These are phyloP conservation scores for Ceratoteleas bidentatus DNA, from an alignment of 1,140 invertebrate species.

Conservation along the genomic window DNA sequence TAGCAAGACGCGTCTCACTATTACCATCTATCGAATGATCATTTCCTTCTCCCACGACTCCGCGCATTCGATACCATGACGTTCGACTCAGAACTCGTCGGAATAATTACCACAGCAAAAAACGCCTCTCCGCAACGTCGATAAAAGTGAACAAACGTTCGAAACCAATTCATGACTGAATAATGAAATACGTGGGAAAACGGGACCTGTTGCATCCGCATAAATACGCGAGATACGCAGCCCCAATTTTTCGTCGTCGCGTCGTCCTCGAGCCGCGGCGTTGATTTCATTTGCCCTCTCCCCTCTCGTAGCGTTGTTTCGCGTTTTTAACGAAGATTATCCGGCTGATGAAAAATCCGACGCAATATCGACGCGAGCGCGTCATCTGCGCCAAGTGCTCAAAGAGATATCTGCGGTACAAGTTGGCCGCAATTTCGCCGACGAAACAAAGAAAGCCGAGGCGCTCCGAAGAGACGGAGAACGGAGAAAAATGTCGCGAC, in stretches of 20 bases:
- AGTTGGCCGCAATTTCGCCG: slow-evolving; percentile 75
- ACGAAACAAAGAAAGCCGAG: slow-evolving; percentile 30
- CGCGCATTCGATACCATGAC: too few relatives aligned
- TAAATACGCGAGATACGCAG: slow-evolving; percentile 35
- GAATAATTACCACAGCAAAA: slow-evolving; percentile 11
- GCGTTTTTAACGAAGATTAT: background rate
- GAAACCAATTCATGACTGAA: slow-evolving; percentile 42
- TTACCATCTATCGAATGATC: too few relatives aligned
- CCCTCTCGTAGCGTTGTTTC: too few relatives aligned
- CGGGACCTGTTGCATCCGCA: slow-evolving; percentile 55
- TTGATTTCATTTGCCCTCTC: too few relatives aligned
- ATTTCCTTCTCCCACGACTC: too few relatives aligned
- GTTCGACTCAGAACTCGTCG: too few relatives aligned
- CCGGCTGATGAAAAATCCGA: slow-evolving; percentile 11
- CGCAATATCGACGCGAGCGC: slow-evolving; percentile 68
- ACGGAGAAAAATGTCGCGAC: slow-evolving; percentile 54
- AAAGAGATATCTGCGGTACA: slow-evolving; percentile 75
- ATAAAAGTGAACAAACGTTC: slow-evolving; percentile 29
- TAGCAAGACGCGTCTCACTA: too few relatives aligned
- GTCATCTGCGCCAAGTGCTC: slow-evolving; percentile 76
- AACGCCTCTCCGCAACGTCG: slow-evolving; percentile 13
- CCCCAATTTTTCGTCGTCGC: slow-evolving; percentile 22
- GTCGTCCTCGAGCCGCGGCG: background rate
- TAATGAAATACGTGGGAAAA: slow-evolving; percentile 56
- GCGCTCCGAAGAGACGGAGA: slow-evolving; percentile 20